Conservation (phyloP, 2,113 vertebrate genomes). For the Sigmodon hispidus region DNA sequence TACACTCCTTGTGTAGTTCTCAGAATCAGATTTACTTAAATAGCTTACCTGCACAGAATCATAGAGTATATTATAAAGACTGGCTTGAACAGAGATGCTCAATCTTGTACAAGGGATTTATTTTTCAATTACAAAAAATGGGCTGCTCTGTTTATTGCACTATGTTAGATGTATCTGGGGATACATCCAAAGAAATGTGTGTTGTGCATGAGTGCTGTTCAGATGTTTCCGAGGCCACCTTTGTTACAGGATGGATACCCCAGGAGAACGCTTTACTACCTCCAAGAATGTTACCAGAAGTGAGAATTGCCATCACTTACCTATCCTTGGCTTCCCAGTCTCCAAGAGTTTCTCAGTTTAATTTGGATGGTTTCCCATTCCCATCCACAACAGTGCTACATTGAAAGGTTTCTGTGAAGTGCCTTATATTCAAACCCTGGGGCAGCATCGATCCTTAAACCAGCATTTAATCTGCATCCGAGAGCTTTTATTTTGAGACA, state of each 20-base stretch:
- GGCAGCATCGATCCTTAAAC: background rate
- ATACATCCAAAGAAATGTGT: background rate
- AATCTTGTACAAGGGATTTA: conserved; percentile 11
- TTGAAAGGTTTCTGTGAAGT: background rate
- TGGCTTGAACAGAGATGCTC: background rate
- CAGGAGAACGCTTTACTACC: background rate
- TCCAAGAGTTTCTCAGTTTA: background rate
- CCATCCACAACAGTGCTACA: background rate
- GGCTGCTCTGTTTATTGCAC: conserved; percentile 21
- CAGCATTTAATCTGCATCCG: background rate
- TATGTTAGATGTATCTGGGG: background rate
- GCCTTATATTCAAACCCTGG: background rate
- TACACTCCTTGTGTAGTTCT: background rate
- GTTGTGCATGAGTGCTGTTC: background rate
- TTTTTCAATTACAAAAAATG: background rate
- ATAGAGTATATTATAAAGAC: background rate
- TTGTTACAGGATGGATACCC: background rate
- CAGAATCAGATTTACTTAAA: background rate
- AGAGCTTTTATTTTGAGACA: background rate
- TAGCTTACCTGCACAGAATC: background rate
- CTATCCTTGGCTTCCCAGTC: background rate
- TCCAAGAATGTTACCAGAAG: background rate
- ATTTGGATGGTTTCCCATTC: background rate
- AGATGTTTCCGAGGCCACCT: background rate
- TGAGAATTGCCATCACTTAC: background rate